Evolutionary conservation across 1,140 invertebrate genomes (phyloP).

Genomic region (Hyles vespertilio): DNA sequence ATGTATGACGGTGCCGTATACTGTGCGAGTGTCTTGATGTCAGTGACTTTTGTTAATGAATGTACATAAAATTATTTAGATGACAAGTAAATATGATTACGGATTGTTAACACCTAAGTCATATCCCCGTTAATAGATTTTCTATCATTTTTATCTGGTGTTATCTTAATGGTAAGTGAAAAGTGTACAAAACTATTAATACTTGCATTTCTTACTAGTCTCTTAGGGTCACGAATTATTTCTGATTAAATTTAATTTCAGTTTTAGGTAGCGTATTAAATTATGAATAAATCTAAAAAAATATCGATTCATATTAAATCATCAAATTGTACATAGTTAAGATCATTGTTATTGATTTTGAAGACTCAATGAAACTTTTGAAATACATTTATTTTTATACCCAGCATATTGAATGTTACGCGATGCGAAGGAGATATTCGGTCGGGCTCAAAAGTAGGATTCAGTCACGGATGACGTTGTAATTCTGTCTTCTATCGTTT

Average conservation of each 20-base stretch:
- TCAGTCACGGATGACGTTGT: slow-evolving; percentile 21
- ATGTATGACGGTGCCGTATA: too few species aligned
- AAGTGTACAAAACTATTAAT: slow-evolving; percentile 70
- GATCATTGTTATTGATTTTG: slow-evolving; percentile 42
- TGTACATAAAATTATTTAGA: slow-evolving; percentile 17
- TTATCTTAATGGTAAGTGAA: slow-evolving; percentile 70
- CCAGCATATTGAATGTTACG: slow-evolving; percentile 63
- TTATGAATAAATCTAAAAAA: background rate
- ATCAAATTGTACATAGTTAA: slow-evolving; percentile 30
- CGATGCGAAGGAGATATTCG: slow-evolving; percentile 27
- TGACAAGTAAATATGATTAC: slow-evolving; percentile 21
- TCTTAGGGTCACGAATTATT: slow-evolving; percentile 60
- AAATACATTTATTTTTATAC: slow-evolving; percentile 69
- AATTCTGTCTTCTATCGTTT: slow-evolving; percentile 26
- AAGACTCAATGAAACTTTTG: slow-evolving; percentile 43
- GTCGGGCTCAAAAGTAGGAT: background rate
- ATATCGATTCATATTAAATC: slow-evolving; percentile 17
- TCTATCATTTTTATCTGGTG: slow-evolving; percentile 67
- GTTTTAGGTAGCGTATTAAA: slow-evolving; percentile 2
- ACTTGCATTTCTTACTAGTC: slow-evolving; percentile 73
- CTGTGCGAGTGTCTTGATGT: too few species aligned
- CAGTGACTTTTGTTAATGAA: slow-evolving; percentile 4
- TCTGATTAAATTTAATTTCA: slow-evolving; percentile 20
- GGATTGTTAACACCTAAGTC: slow-evolving; percentile 60
- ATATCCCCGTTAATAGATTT: slow-evolving; percentile 67